phyloP scores from a whole-genome alignment of 2,888 invertebrate genomes.

The Leptura quadrifasciata region DNA sequence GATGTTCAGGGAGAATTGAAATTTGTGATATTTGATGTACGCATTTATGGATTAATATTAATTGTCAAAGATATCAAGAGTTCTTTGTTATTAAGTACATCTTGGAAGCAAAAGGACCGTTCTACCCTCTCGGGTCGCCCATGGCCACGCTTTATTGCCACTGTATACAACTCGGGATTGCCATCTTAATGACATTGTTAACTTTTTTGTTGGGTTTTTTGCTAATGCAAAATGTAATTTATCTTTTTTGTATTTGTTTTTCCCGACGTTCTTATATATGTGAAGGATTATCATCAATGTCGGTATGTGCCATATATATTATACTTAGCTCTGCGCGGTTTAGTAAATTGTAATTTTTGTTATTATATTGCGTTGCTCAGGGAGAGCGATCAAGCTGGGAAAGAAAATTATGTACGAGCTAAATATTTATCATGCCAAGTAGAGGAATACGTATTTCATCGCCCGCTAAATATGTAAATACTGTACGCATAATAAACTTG shows the following conservation, averaged over 20 bases:
- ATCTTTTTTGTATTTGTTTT: conserved; percentile 55
- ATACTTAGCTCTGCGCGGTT: conserved; percentile 46
- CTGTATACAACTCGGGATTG: conserved; percentile 60
- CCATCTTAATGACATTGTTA: conserved; percentile 71
- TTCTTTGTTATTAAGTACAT: too few species aligned
- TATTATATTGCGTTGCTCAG: conserved; percentile 25
- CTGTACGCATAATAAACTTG: neutral
- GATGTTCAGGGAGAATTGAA: too few species aligned
- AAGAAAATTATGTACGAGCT: conserved; percentile 29
- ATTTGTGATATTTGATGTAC: too few species aligned
- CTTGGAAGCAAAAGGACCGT: neutral
- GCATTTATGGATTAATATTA: too few species aligned
- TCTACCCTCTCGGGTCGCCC: conserved; percentile 9
- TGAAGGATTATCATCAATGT: conserved; percentile 54
- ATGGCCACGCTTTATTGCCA: conserved; percentile 15
- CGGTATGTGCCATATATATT: conserved; percentile 51
- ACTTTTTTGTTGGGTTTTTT: conserved; percentile 61
- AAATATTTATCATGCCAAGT: conserved; percentile 21
- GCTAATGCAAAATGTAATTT: conserved; percentile 53
- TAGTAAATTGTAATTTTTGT: conserved; percentile 49
- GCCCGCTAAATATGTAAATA: conserved; percentile 14
- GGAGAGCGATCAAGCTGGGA: conserved; percentile 20
- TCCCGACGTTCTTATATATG: conserved; percentile 47
- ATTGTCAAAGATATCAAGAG: too few species aligned
- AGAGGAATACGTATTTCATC: neutral